Base-by-base conservation (phyloP, 2,113 vertebrate genomes). In the Atherinomorus stipes region DNA sequence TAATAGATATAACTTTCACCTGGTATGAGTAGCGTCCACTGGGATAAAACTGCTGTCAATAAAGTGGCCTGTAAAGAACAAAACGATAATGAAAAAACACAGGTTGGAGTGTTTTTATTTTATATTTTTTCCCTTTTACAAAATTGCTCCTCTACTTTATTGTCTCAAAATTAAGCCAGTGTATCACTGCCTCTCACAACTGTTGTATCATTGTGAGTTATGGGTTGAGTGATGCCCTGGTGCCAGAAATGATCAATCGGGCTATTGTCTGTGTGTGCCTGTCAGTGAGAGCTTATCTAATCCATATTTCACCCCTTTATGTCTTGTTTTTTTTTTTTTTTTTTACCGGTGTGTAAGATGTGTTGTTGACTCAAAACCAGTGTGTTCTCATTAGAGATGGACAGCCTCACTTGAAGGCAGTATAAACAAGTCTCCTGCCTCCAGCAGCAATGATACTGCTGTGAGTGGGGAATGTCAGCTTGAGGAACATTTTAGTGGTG, bases 101-200 rank as follows among this genome's bases (percentile, higher is more conserved):
- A 81, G 22, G 50, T 58, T 60, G 44, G 21, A 56, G 40, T 40
- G 26, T 31, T n/a, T 44, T 28, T 23, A 22, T 61, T 44, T 64
- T 26, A 12, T 16, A 47, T 60, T 62, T 80, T 52, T 65, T 63
- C 64, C 61, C n/a, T 56, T 56, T 76, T 53, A 64, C 45, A 84
- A 82, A 86, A 81, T 83, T 85, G 83, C 66, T 59, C 65, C 59
- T 86, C 51, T 85, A 71, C 76, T 85, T 88, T 89, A 88, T 87
- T 82, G 86, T 83, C 66, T 88, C 59, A 77, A 91, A 85, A 89
- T 91, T 53, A 89, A 88, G 80, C 63, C 81, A 86, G 80, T 90
- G 73, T 84, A 85, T 92, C 87, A 84, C 65, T 74, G 53, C 76
- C 71, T 74, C 65, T 80, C 31, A 72, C 88, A 74, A 80, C 78